phyloP scores from a whole-genome alignment of 2,113 vertebrate species.

The Prionailurus bengalensis region DNA sequence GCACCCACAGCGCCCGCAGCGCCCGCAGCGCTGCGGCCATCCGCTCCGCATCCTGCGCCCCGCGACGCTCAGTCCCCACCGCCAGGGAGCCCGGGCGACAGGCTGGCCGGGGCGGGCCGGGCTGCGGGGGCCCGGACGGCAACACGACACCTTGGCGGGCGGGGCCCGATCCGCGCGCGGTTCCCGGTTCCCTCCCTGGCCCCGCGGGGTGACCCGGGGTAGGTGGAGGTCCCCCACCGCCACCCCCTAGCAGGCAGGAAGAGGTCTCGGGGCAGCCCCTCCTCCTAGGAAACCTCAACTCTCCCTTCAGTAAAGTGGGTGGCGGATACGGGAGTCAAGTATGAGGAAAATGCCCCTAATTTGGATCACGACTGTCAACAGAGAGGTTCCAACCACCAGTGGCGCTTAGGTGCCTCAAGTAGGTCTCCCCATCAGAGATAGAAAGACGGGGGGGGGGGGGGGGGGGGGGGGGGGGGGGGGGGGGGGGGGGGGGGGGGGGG shows the following conservation, averaged over 20 bases:
- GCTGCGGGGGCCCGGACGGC: neutral
- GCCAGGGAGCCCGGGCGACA: neutral
- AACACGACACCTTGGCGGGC: conserved; percentile 60
- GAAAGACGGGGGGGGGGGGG: neutral
- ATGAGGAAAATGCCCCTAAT: neutral
- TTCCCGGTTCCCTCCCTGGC: neutral
- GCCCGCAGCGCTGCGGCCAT: conserved; percentile 28
- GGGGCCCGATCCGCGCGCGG: neutral
- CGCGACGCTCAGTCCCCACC: neutral
- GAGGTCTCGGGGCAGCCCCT: too few relatives aligned
- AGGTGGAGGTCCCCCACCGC: neutral
- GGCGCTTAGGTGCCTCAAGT: neutral
- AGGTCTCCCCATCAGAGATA: neutral
- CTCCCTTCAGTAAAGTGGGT: neutral
- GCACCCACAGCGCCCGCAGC: conserved; percentile 43
- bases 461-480: too few relatives aligned
- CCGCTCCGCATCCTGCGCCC: conserved; percentile 43
- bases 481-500: too few relatives aligned
- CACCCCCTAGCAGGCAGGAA: neutral
- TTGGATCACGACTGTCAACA: neutral
- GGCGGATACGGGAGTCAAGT: neutral
- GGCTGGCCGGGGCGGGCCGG: neutral
- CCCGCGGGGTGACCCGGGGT: neutral
- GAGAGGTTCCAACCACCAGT: too few relatives aligned
- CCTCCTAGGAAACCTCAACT: neutral